These are phyloP conservation scores for Anguilla obscura DNA, from an alignment of 2,797 vertebrate species.

Conservation along the genomic window DNA sequence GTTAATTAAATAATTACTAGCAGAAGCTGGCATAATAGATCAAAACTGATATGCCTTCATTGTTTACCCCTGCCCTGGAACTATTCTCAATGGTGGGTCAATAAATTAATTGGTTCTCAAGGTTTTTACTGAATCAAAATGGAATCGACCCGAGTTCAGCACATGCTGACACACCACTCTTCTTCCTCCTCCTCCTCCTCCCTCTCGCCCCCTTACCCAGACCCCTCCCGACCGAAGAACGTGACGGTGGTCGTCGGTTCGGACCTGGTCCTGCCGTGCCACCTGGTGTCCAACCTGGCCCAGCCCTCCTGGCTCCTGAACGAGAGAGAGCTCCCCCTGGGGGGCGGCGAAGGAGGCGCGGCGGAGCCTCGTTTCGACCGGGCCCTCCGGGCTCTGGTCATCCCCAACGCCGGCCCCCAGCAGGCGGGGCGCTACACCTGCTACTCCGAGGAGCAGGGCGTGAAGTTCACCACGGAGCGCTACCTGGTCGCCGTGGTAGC, in stretches of 20 bases:
- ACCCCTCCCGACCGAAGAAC: slow-evolving; percentile 76
- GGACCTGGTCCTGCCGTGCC: slow-evolving; percentile 88
- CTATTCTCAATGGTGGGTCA: not conserved
- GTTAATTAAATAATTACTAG: not conserved
- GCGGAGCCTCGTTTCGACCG: slow-evolving; percentile 74
- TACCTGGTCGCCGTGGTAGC: slow-evolving; percentile 85
- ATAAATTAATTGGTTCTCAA: not conserved
- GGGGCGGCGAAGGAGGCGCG: slow-evolving; percentile 46
- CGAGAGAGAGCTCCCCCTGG: slow-evolving; percentile 73
- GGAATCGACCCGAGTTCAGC: not conserved
- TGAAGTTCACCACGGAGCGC: slow-evolving; percentile 78
- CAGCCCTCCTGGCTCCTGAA: slow-evolving; percentile 85
- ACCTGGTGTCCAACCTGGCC: slow-evolving; percentile 90
- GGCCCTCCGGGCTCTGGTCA: slow-evolving; percentile 81
- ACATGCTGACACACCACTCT: not conserved
- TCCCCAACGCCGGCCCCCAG: slow-evolving; percentile 73
- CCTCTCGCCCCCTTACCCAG: slow-evolving; percentile 53
- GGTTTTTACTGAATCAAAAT: not conserved
- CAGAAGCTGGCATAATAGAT: not conserved
- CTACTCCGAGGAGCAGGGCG: slow-evolving; percentile 86
- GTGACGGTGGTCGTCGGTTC: slow-evolving; percentile 87
- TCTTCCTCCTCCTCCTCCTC: not conserved
- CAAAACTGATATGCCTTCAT: not conserved
- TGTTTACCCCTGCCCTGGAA: not conserved
- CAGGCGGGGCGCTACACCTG: slow-evolving; percentile 85